Conservation (phyloP, 2,113 vertebrate species). For the Glareola pratincola region DNA sequence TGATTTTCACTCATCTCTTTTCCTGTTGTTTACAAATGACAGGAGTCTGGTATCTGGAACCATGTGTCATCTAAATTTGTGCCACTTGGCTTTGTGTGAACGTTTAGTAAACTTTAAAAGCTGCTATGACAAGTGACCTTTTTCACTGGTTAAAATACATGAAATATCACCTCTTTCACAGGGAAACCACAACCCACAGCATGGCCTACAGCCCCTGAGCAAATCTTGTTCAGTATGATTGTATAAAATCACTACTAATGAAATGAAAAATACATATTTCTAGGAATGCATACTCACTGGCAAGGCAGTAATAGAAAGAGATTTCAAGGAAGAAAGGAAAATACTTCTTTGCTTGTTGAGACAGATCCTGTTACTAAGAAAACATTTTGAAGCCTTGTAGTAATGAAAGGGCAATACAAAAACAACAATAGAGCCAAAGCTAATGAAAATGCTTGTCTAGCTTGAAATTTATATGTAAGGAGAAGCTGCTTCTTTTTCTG, state of each 20-base stretch:
- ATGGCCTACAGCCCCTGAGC: not conserved
- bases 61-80: not conserved
- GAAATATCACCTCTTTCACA: not conserved
- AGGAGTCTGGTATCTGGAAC: not conserved
- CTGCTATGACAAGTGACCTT: not conserved
- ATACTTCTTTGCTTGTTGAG: not conserved
- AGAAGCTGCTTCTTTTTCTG: not conserved
- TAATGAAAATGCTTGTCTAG: not conserved
- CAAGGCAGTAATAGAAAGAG: not conserved
- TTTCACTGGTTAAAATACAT: not conserved
- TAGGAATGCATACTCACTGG: not conserved
- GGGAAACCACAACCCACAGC: not conserved
- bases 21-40: conserved; percentile 23
- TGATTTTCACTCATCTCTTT: conserved; percentile 16
- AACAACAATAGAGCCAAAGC: not conserved
- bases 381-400: not conserved
- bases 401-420: not conserved
- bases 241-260: not conserved
- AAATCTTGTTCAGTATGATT: not conserved
- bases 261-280: not conserved
- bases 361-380: not conserved
- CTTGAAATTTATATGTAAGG: not conserved
- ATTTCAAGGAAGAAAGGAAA: not conserved
- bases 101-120: not conserved
- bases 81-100: not conserved